Percentiles rank a stretch among this genome's conserved stretches.
These are phyloP conservation scores for Plutella xylostella DNA, from an alignment of 2,888 invertebrate genomes.

Conservation along the genomic window DNA sequence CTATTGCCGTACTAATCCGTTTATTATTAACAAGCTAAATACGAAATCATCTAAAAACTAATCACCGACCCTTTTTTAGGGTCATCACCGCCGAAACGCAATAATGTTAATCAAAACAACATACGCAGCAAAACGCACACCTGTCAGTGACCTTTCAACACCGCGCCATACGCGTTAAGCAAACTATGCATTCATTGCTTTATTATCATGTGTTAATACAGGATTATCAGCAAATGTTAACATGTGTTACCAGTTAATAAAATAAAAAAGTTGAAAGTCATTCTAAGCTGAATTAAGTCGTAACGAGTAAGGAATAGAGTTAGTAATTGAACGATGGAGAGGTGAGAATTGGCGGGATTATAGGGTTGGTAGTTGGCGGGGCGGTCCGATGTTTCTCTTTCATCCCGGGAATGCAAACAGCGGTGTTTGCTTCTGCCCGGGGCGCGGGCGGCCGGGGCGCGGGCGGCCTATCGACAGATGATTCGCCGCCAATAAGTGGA, in stretches of 20 bases:
- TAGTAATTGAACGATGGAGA: constrained; percentile 24
- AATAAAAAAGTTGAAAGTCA: constrained; percentile 19
- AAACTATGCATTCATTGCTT: constrained; percentile 66
- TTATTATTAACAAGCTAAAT: too few relatives aligned
- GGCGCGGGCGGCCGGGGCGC: constrained; percentile 45
- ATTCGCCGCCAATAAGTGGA: constrained; percentile 25
- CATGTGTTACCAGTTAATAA: constrained; percentile 69
- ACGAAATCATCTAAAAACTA: too few relatives aligned
- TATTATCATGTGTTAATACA: constrained; percentile 70
- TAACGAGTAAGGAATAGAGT: constrained; percentile 26
- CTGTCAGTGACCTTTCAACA: constrained; percentile 53
- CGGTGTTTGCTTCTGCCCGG: constrained; percentile 63
- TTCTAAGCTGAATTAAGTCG: constrained; percentile 26
- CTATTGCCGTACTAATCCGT: too few relatives aligned
- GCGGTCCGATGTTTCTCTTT: constrained; percentile 68
- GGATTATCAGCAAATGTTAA: constrained; percentile 70
- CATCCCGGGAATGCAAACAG: constrained; percentile 69
- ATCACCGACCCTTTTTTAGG: too few relatives aligned
- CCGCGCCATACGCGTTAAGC: constrained; percentile 59
- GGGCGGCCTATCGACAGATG: constrained; percentile 41
- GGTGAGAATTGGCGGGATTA: constrained; percentile 54
- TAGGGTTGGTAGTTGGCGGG: constrained; percentile 69
- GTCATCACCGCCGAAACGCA: too few relatives aligned
- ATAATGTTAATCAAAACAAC: too few relatives aligned
- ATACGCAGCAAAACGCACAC: constrained; percentile 52